phyloP scores from a whole-genome alignment of 2,797 vertebrate species.

The Nothura maculosa region DNA sequence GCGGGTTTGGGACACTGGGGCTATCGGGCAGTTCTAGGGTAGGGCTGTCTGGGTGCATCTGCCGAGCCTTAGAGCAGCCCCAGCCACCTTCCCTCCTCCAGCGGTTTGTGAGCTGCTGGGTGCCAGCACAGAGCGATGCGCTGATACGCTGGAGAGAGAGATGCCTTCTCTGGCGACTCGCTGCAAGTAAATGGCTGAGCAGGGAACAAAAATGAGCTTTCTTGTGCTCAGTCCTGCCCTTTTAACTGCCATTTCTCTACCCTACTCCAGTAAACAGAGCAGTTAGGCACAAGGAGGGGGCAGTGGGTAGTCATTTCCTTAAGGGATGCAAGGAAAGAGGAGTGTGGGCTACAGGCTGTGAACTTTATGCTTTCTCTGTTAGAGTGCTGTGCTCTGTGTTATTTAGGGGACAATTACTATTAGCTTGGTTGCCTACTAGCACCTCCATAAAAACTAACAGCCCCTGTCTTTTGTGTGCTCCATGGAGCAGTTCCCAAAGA shows the following conservation, averaged over 20 bases:
- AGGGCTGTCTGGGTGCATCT: conserved; percentile 4
- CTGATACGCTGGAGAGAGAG: conserved; percentile 1
- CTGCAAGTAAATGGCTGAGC: neutral
- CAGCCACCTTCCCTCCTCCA: neutral
- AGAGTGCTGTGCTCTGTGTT: neutral
- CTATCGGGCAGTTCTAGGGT: conserved; percentile 20
- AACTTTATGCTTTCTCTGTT: neutral
- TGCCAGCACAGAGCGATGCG: neutral
- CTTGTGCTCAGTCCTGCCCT: neutral
- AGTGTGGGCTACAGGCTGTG: neutral
- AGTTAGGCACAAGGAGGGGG: neutral
- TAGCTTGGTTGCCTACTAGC: neutral
- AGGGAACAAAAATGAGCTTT: conserved; percentile 17
- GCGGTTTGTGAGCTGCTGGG: conserved; percentile 6
- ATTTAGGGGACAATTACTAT: neutral
- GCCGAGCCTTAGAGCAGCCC: conserved; percentile 20
- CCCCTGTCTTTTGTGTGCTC: neutral
- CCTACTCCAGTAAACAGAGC: neutral
- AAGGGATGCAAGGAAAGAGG: neutral
- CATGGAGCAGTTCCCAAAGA: neutral
- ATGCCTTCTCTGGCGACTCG: neutral
- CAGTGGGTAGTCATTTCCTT: neutral
- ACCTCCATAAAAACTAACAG: neutral
- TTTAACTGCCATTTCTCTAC: neutral
- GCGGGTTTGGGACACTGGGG: neutral